Evolutionary conservation across 2,888 invertebrate species (phyloP).

Genomic region (Epirrhoe tristata): DNA sequence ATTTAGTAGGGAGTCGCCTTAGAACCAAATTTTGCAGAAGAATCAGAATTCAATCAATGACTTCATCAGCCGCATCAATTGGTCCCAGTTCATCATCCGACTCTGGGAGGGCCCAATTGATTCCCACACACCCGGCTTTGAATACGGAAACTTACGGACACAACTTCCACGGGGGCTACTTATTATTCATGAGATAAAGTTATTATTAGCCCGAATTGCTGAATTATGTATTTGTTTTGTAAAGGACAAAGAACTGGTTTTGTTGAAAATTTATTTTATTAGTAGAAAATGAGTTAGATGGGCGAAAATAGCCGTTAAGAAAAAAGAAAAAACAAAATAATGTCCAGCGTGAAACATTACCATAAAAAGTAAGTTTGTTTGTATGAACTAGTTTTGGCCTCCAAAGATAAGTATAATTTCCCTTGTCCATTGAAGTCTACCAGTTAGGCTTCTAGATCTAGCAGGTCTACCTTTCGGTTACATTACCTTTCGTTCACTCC

Average conservation of each 20-base stretch:
- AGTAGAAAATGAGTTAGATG: neutral
- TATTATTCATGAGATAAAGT: slow-evolving; percentile 28
- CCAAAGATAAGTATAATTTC: too few species aligned
- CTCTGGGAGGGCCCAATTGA: slow-evolving; percentile 24
- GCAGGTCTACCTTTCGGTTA: too few species aligned
- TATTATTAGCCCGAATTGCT: slow-evolving; percentile 25
- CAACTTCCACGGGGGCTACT: slow-evolving; percentile 19
- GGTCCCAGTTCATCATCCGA: neutral
- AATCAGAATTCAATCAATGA: too few species aligned
- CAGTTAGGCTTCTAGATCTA: too few species aligned
- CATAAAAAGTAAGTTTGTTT: too few species aligned
- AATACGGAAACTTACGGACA: slow-evolving; percentile 17
- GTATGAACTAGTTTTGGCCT: too few species aligned
- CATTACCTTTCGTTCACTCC: too few species aligned
- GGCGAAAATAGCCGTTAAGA: neutral
- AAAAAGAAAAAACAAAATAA: neutral
- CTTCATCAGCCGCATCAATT: slow-evolving; percentile 1
- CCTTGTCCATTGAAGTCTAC: too few species aligned
- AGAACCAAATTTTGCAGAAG: too few species aligned
- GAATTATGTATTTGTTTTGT: slow-evolving; percentile 27
- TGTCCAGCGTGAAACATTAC: neutral
- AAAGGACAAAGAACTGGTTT: neutral
- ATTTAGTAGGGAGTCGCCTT: too few species aligned
- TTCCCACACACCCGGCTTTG: slow-evolving; percentile 23
- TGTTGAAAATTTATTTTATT: neutral